Evolutionary conservation across 2,888 invertebrate genomes (phyloP), one percentile per base, ranked within the genome.

Genomic region (Brachyopa scutellaris): DNA sequence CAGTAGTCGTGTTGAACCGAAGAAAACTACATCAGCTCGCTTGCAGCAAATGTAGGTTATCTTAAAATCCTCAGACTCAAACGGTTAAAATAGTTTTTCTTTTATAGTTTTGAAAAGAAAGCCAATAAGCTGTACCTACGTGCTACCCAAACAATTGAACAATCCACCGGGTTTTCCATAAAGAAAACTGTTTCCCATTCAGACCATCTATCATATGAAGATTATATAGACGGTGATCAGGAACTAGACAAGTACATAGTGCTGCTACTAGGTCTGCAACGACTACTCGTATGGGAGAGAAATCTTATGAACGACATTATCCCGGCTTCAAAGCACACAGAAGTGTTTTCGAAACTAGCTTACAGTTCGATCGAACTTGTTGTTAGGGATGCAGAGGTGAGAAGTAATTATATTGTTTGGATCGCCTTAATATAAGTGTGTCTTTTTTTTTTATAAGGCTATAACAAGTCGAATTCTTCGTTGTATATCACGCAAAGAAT

Each of bases 201-300:
- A 1, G 91, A 91, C 45, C 89, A 90, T 47, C 85, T 91, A 15
- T 87, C 88, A 4, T 87, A 88, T 0, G 91, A 90, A 38, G 91
- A 91, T 79, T 84, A 88, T 82, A 79, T 88, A 21, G 89, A 94
- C 84, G 94, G 94, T 66, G 96, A 96, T 88, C 94, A 95, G 87
- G 97, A 97, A 90, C 93, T 96, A 92, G 95, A 96, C 86, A 94
- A 95, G 88, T 97, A 96, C 90, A 91, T 97, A 78, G 93, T 96
- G 42, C 93, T 96, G 86, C 94, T 97, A 2, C 94, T 96, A 29
- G 96, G 95, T 0, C 91, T 97, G 74, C 95, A 96, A 80, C 94
- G 96, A 70, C 91, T 98, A 13, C 96, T 98, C 92, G 95, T 97
- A 86, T 95, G 95, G 89, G 98, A 99, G 90, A 94, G 96, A 84